These are phyloP conservation scores for Cairina moschata DNA, from an alignment of 2,113 vertebrate genomes.

Conservation along the genomic window DNA sequence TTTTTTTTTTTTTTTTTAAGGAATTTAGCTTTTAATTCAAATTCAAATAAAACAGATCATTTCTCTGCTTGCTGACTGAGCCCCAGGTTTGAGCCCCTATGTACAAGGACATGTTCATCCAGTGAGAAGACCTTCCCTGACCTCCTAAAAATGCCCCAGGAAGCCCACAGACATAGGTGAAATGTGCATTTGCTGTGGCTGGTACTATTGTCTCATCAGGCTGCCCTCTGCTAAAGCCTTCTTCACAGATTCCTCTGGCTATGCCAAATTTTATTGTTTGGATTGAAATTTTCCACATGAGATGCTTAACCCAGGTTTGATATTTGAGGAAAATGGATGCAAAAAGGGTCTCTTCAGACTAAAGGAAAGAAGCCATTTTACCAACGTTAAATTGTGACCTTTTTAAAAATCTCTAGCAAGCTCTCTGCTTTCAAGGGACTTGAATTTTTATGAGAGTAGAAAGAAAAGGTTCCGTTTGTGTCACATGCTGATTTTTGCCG, in stretches of 20 bases:
- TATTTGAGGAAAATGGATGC: not conserved
- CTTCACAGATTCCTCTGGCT: not conserved
- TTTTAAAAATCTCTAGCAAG: constrained; percentile 15
- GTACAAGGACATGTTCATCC: not conserved
- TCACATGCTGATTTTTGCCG: not conserved
- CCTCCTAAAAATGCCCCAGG: not conserved
- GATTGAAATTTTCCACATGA: not conserved
- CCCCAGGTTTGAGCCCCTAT: not conserved
- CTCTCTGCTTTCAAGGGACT: constrained; percentile 46
- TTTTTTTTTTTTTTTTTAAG: not conserved
- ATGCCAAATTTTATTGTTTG: not conserved
- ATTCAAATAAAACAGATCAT: not conserved
- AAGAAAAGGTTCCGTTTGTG: constrained; percentile 22
- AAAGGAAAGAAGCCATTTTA: constrained; percentile 26
- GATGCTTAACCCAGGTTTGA: not conserved
- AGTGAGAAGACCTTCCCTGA: not conserved
- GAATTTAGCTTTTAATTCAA: not conserved
- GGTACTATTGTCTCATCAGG: not conserved
- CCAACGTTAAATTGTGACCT: not conserved
- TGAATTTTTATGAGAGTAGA: constrained; percentile 17
- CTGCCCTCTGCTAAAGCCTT: not conserved
- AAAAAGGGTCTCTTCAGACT: not conserved
- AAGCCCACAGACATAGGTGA: not conserved
- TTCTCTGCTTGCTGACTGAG: not conserved
- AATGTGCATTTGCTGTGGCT: not conserved